Percentiles rank a stretch among this genome's conserved stretches.
Evolutionary conservation across 2,113 vertebrate species (phyloP).

Genomic region (Anarrhichthys ocellatus): DNA sequence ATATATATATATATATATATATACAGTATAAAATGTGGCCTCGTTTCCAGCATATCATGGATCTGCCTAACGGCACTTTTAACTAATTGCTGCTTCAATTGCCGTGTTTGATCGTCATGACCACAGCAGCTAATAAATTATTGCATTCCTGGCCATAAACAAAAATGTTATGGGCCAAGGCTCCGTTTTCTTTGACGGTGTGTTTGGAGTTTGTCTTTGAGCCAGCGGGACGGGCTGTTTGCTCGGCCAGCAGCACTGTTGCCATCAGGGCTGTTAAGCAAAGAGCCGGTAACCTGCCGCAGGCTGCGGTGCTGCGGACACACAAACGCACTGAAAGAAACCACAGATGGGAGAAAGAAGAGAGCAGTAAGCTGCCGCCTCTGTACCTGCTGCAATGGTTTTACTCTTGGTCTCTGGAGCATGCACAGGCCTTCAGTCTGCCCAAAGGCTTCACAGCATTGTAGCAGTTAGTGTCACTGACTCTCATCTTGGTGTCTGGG

Average conservation of each 20-base stretch:
- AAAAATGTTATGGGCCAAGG: not conserved
- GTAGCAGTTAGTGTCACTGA: not conserved
- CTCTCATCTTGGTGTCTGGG: not conserved
- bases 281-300: slow-evolving; percentile 27
- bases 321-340: slow-evolving; percentile 16
- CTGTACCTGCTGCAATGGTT: not conserved
- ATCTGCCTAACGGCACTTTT: not conserved
- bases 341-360: not conserved
- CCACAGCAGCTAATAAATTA: not conserved
- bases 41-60: too few relatives aligned
- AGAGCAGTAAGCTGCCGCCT: not conserved
- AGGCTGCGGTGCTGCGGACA: slow-evolving; percentile 12
- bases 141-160: not conserved
- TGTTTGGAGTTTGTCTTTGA: slow-evolving; percentile 30
- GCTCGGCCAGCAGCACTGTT: slow-evolving; percentile 16
- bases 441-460: not conserved
- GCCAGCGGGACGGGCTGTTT: slow-evolving; percentile 3
- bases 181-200: not conserved
- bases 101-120: not conserved
- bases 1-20: too few relatives aligned
- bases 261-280: not conserved
- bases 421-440: not conserved
- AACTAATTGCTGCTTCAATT: not conserved
- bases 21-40: too few relatives aligned
- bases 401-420: not conserved